Conservation (phyloP, 2,113 vertebrate species). For the Thryonomys swinderianus region DNA sequence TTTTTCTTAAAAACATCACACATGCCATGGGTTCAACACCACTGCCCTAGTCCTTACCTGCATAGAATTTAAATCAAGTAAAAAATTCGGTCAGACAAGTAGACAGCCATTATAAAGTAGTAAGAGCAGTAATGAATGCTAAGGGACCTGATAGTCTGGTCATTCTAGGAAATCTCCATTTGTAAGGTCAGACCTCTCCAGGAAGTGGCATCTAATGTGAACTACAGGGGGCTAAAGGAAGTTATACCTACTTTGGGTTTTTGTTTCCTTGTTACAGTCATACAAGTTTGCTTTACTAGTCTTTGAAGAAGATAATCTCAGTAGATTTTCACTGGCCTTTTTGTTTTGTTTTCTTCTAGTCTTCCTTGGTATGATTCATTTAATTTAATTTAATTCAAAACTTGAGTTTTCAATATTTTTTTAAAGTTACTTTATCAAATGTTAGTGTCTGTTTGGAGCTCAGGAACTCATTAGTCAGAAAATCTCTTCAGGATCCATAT, state of each 20-base stretch:
- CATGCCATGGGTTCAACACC: too few species aligned
- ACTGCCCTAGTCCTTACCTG: neutral
- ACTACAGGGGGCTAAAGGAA: neutral
- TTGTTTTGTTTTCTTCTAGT: neutral
- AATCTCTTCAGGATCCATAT: slow-evolving; percentile 23
- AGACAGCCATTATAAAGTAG: neutral
- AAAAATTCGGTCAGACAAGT: neutral
- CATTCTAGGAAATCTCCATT: too few species aligned
- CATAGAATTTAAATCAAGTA: neutral
- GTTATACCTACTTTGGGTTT: slow-evolving; percentile 28
- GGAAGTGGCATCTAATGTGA: neutral
- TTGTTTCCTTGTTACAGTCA: slow-evolving; percentile 9
- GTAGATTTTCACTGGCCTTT: neutral
- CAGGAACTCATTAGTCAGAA: slow-evolving; percentile 35
- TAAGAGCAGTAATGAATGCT: neutral
- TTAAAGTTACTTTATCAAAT: neutral
- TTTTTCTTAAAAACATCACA: too few species aligned
- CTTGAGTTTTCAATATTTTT: slow-evolving; percentile 33
- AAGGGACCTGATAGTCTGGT: neutral
- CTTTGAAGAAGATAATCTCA: neutral
- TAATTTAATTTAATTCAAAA: too few species aligned
- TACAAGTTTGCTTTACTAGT: neutral
- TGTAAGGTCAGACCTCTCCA: neutral
- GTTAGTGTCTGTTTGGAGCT: neutral
- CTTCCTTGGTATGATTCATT: neutral